Evolutionary conservation across 1,140 invertebrate genomes (phyloP).

Genomic region (Thaumetopoea pityocampa): DNA sequence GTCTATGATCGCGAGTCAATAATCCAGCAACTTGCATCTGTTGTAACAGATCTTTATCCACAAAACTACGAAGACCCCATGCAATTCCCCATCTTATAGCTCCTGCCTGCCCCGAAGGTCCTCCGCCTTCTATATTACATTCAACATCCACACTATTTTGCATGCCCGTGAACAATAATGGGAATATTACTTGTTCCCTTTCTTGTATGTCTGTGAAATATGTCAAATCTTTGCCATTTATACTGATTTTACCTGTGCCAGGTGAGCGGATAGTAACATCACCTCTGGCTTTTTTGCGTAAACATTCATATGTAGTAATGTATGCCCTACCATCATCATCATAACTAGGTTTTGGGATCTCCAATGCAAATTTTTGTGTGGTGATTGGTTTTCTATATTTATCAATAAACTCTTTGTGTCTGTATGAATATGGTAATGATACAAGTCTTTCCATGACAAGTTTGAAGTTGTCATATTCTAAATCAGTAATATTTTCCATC

Average conservation of each 20-base stretch:
- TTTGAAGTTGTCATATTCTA: conserved; percentile 86
- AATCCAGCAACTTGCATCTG: conserved; percentile 95
- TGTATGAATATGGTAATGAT: conserved; percentile 83
- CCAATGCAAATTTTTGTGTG: conserved; percentile 71
- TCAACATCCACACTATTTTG: conserved; percentile 89
- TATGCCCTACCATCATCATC: conserved; percentile 82
- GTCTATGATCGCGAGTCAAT: conserved; percentile 87
- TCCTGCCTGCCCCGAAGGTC: conserved; percentile 86
- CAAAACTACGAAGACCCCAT: conserved; percentile 87
- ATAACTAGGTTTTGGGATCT: conserved; percentile 80
- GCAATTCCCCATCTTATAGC: conserved; percentile 92
- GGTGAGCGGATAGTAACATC: conserved; percentile 82
- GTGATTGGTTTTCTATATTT: conserved; percentile 79
- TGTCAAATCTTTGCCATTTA: conserved; percentile 87
- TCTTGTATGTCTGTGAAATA: conserved; percentile 84
- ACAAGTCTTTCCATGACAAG: conserved; percentile 83
- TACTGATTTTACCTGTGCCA: conserved; percentile 88
- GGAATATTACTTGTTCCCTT: conserved; percentile 90
- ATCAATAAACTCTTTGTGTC: conserved; percentile 83
- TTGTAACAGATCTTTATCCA: conserved; percentile 85
- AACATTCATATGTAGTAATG: conserved; percentile 82
- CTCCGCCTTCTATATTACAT: conserved; percentile 82
- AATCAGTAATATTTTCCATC: conserved; percentile 84
- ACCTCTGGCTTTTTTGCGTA: conserved; percentile 83
- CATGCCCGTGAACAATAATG: conserved; percentile 87